These are phyloP conservation scores for Rhynchonema sp. DNA, from an alignment of 2,888 invertebrate species.

Conservation along the genomic window DNA sequence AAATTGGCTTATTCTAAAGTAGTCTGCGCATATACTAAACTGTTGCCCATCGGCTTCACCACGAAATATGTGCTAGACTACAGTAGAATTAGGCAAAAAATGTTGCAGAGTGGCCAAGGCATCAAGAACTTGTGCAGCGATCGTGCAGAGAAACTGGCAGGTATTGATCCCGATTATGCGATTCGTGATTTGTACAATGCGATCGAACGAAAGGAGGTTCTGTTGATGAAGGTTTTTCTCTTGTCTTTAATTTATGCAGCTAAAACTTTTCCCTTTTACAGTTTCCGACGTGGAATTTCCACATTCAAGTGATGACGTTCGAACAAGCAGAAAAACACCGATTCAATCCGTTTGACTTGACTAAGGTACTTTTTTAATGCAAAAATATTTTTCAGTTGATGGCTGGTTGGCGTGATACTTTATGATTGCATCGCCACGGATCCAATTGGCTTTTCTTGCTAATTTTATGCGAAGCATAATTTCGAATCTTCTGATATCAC, in stretches of 20 bases:
- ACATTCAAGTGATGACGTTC: conserved; percentile 33
- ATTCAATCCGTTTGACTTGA: conserved; percentile 37
- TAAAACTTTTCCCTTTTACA: too few species aligned
- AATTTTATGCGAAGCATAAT: too few species aligned
- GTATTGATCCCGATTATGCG: conserved; percentile 29
- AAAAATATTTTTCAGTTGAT: too few species aligned
- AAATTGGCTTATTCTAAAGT: not conserved
- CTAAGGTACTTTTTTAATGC: conserved; percentile 24
- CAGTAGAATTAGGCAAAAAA: too few species aligned
- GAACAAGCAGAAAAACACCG: conserved; percentile 30
- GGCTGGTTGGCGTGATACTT: not conserved
- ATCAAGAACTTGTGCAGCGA: conserved; percentile 18
- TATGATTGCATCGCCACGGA: not conserved
- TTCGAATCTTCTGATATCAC: too few species aligned
- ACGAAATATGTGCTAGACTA: too few species aligned
- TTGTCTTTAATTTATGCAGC: too few species aligned
- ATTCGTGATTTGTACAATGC: conserved; percentile 31
- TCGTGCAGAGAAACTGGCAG: conserved; percentile 14
- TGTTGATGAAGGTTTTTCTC: too few species aligned
- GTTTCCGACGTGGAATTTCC: conserved; percentile 35
- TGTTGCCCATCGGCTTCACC: too few species aligned
- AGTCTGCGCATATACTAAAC: too few species aligned
- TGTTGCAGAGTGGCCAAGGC: conserved; percentile 20
- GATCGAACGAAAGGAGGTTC: conserved; percentile 28
- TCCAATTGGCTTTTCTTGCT: too few species aligned